phyloP scores from a whole-genome alignment of 2,113 vertebrate genomes.

The Pogonocichla stellata region DNA sequence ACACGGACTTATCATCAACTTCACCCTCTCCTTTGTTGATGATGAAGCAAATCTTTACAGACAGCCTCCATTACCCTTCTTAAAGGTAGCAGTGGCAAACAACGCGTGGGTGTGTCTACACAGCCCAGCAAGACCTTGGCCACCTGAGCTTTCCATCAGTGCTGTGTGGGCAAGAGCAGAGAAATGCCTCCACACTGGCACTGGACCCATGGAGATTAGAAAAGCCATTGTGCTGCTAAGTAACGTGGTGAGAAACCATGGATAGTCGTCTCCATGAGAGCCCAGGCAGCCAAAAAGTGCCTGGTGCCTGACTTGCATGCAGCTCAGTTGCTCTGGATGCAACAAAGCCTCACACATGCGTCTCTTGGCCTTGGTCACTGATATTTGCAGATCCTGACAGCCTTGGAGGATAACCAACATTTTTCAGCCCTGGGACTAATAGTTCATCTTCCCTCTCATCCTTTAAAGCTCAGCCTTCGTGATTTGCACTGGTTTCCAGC shows the following conservation, averaged over 20 bases:
- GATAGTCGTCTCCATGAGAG: not conserved
- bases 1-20: not conserved
- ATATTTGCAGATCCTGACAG: not conserved
- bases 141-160: not conserved
- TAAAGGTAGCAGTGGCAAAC: not conserved
- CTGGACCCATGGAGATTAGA: not conserved
- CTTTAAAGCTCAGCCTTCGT: not conserved
- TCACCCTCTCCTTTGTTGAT: not conserved
- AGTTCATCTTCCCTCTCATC: not conserved
- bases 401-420: not conserved
- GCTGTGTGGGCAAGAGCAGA: not conserved
- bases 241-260: not conserved
- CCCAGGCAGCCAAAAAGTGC: not conserved
- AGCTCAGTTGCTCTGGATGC: not conserved
- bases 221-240: not conserved
- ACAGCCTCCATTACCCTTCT: not conserved
- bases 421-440: not conserved
- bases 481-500: not conserved
- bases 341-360: not conserved
- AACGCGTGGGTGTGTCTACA: not conserved
- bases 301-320: not conserved
- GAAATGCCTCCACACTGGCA: not conserved
- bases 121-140: not conserved
- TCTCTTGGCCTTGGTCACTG: not conserved
- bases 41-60: not conserved